Conservation (phyloP, 2,113 vertebrate genomes). For the Pampusana beccarii region DNA sequence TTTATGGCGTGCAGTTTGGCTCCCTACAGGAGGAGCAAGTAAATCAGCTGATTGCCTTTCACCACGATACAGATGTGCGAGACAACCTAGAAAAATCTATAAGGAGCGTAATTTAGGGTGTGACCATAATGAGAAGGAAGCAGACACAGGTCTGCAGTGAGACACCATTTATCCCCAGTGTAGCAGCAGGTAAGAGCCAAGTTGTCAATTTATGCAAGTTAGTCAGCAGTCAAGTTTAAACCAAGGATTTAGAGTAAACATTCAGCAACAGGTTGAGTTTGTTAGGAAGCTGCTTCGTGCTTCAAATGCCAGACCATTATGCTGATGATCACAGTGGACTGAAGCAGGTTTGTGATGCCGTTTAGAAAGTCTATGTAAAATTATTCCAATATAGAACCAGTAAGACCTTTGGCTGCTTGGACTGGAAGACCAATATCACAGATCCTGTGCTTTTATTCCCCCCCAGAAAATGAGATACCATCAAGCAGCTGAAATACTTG, state of each 20-base stretch:
- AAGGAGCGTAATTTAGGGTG: not conserved
- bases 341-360: not conserved
- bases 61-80: not conserved
- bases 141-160: not conserved
- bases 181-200: not conserved
- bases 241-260: not conserved
- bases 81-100: not conserved
- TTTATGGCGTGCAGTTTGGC: not conserved
- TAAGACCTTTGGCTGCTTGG: not conserved
- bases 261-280: not conserved
- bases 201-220: not conserved
- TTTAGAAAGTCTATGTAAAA: not conserved
- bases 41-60: not conserved
- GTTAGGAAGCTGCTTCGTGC: not conserved
- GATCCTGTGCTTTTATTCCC: not conserved
- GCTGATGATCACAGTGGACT: accelerated
- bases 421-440: not conserved
- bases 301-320: not conserved
- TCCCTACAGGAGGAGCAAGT: not conserved
- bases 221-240: not conserved
- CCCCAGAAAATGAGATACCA: not conserved
- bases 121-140: not conserved
- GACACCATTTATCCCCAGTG: not conserved
- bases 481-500: not conserved
- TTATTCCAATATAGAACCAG: not conserved